Evolutionary conservation across 2,797 vertebrate species (phyloP).

Genomic region (Coregonus ussuriensis): DNA sequence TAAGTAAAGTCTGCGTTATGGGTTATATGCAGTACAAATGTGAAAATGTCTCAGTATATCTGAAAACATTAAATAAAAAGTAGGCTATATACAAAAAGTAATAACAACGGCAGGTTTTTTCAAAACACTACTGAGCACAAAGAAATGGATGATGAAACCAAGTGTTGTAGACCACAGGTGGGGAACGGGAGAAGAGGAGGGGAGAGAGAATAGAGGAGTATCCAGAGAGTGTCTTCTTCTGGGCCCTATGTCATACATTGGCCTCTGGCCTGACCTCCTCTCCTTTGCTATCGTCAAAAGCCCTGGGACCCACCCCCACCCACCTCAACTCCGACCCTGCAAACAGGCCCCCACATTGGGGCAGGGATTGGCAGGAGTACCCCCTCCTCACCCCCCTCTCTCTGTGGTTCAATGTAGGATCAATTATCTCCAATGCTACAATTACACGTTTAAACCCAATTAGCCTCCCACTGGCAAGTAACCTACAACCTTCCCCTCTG

Average conservation of each 20-base stretch:
- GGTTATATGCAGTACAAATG: neutral
- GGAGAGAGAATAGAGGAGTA: slow-evolving; percentile 55
- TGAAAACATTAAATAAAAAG: neutral
- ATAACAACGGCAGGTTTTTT: neutral
- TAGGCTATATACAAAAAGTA: neutral
- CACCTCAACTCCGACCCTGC: slow-evolving; percentile 59
- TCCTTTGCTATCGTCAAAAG: slow-evolving; percentile 82
- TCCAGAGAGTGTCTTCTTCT: slow-evolving; percentile 77
- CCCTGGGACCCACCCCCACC: slow-evolving; percentile 55
- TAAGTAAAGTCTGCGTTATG: neutral
- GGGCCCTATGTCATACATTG: slow-evolving; percentile 46
- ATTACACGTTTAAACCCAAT: slow-evolving; percentile 67
- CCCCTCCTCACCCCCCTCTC: slow-evolving; percentile 34
- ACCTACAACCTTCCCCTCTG: neutral
- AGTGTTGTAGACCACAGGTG: too few species aligned
- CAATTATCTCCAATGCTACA: slow-evolving; percentile 65
- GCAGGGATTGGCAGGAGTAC: slow-evolving; percentile 17
- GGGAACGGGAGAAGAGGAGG: slow-evolving; percentile 40
- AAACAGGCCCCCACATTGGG: slow-evolving; percentile 57
- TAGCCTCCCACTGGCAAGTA: slow-evolving; percentile 58
- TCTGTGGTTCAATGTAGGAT: slow-evolving; percentile 46
- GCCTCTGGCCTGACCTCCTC: slow-evolving; percentile 78
- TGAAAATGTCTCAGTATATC: too few species aligned
- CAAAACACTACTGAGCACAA: neutral
- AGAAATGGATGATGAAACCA: neutral